Evolutionary conservation across 2,888 invertebrate species (phyloP).

Genomic region (Drosophila villosipedis): DNA sequence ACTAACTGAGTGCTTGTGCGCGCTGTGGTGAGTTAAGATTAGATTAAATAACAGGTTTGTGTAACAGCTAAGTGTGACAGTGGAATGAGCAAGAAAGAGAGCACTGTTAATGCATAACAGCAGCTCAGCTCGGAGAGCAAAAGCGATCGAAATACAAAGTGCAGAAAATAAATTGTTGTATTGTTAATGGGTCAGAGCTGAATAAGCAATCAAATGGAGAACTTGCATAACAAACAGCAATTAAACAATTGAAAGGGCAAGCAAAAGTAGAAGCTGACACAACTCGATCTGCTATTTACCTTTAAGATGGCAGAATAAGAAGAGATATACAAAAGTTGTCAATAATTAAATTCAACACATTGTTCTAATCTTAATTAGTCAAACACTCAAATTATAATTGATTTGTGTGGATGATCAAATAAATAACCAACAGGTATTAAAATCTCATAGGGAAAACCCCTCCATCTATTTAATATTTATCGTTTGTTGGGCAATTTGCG

Average conservation of each 20-base stretch:
- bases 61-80: constrained; percentile 9
- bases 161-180: constrained; percentile 4
- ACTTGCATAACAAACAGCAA: neutral
- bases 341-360: neutral
- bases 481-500: neutral
- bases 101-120: neutral
- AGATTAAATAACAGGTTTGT: constrained; percentile 19
- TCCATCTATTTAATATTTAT: neutral
- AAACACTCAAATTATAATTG: neutral
- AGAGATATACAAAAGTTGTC: neutral
- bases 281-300: neutral
- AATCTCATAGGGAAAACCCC: neutral
- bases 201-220: constrained; percentile 7
- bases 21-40: constrained; percentile 37
- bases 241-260: constrained; percentile 3
- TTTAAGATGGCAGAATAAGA: neutral
- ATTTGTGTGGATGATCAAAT: neutral
- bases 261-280: neutral
- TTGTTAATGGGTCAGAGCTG: constrained; percentile 2
- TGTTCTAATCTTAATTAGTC: neutral
- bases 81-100: neutral
- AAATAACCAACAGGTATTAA: neutral
- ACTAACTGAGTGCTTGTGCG: constrained; percentile 1
- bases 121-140: neutral
- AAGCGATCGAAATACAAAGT: constrained; percentile 10